These are phyloP conservation scores for Pogonus chalceus DNA, from an alignment of 1,140 invertebrate genomes.

Conservation along the genomic window DNA sequence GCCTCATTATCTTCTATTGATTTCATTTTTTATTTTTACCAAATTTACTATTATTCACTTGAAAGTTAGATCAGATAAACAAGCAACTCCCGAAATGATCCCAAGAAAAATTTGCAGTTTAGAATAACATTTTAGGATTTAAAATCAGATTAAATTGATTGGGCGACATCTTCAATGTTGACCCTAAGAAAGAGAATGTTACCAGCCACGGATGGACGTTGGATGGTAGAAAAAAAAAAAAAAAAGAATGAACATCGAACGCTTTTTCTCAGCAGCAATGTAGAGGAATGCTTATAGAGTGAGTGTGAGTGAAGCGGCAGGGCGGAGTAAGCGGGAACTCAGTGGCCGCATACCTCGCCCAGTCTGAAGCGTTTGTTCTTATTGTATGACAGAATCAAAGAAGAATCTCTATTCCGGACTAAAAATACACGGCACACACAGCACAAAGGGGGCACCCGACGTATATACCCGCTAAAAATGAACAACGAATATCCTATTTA, in stretches of 20 bases:
- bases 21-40: too few species aligned
- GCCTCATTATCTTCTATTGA: too few species aligned
- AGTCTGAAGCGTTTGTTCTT: background rate
- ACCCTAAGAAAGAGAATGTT: background rate
- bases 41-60: too few species aligned
- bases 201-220: background rate
- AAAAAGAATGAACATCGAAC: background rate
- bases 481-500: background rate
- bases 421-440: background rate
- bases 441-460: too few species aligned
- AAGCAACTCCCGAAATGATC: too few species aligned
- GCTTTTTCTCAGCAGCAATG: background rate
- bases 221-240: background rate
- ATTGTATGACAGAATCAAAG: constrained; percentile 3
- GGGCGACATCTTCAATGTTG: background rate
- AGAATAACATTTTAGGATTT: too few species aligned
- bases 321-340: background rate
- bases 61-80: too few species aligned
- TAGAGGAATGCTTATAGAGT: too few species aligned
- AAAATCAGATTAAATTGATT: too few species aligned
- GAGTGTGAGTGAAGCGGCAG: too few species aligned
- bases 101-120: too few species aligned
- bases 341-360: background rate
- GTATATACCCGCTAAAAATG: background rate
- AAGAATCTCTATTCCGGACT: background rate